Evolutionary conservation across 2,797 vertebrate species (phyloP).

Genomic region (Catostomus latipinnis): DNA sequence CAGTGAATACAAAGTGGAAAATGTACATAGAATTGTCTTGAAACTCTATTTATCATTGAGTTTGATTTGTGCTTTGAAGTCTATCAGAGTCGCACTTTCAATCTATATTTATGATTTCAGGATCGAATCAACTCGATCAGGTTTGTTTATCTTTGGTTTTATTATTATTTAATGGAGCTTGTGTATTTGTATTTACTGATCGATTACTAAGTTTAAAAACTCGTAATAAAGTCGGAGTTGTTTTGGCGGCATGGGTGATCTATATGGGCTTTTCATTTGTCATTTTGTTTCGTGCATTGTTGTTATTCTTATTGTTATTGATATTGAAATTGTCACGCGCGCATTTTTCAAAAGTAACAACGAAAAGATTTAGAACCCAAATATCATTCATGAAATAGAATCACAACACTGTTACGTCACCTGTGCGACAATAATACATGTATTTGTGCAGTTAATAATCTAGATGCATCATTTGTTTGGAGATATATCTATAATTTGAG

Average conservation of each 20-base stretch:
- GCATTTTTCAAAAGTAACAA: too few relatives aligned
- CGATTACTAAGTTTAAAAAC: slow-evolving; percentile 69
- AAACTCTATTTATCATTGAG: slow-evolving; percentile 79
- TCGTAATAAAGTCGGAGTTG: slow-evolving; percentile 65
- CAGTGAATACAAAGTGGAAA: slow-evolving; percentile 51
- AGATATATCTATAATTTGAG: too few relatives aligned
- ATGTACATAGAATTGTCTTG: slow-evolving; percentile 75
- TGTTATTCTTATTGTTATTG: too few relatives aligned
- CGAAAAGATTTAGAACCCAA: too few relatives aligned
- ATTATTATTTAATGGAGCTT: slow-evolving; percentile 87
- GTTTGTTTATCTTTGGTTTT: slow-evolving; percentile 77
- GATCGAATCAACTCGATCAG: slow-evolving; percentile 79
- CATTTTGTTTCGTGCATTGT: too few relatives aligned
- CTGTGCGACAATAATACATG: too few relatives aligned
- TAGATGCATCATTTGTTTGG: too few relatives aligned
- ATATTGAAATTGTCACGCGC: too few relatives aligned
- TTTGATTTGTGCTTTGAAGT: slow-evolving; percentile 80
- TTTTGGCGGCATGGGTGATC: slow-evolving; percentile 33
- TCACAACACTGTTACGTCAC: too few relatives aligned
- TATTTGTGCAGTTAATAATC: too few relatives aligned
- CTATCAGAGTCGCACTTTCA: slow-evolving; percentile 81
- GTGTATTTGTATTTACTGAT: slow-evolving; percentile 79
- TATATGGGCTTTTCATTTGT: slow-evolving; percentile 5
- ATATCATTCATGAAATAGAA: too few relatives aligned
- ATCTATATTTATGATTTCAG: slow-evolving; percentile 85